Percentiles rank a stretch among this genome's conserved stretches.
Evolutionary conservation across 2,888 invertebrate genomes (phyloP).

Genomic region (Lysandra coridon): DNA sequence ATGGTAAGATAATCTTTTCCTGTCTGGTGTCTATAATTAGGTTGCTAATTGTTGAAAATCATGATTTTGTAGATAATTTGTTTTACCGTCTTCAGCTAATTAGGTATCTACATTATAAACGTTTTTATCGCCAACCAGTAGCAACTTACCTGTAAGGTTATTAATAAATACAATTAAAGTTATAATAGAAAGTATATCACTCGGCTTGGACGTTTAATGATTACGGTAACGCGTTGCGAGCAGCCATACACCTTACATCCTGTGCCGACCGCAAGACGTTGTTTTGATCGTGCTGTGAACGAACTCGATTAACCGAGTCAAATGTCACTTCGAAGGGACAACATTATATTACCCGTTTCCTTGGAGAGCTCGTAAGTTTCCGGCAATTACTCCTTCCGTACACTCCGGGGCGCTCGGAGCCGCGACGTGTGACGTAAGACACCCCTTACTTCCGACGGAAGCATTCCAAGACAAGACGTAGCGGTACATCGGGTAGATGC

Average conservation of each 20-base stretch:
- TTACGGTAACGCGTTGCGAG: conserved; percentile 44
- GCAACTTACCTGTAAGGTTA: not conserved
- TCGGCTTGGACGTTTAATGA: conserved; percentile 35
- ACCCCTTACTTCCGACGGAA: conserved; percentile 71
- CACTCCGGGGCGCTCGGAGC: conserved; percentile 62
- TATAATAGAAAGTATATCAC: conserved; percentile 29
- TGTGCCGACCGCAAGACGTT: conserved; percentile 64
- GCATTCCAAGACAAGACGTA: conserved; percentile 55
- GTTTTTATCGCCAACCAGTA: not conserved
- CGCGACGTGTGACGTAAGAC: conserved; percentile 51
- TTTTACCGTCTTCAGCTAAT: not conserved
- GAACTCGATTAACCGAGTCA: conserved; percentile 73
- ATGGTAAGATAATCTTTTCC: not conserved
- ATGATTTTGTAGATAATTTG: not conserved
- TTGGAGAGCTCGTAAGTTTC: conserved; percentile 63
- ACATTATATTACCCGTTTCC: conserved; percentile 63
- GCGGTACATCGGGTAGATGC: conserved; percentile 42
- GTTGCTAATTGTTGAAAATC: not conserved
- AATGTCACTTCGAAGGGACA: conserved; percentile 69
- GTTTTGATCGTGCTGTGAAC: conserved; percentile 69
- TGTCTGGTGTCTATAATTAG: not conserved
- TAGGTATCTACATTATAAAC: not conserved
- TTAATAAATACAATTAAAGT: not conserved
- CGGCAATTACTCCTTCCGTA: conserved; percentile 75
- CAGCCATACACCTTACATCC: conserved; percentile 63